These are phyloP conservation scores for Hypsibius dujardini DNA, from an alignment of 1,140 invertebrate genomes.

Conservation along the genomic window DNA sequence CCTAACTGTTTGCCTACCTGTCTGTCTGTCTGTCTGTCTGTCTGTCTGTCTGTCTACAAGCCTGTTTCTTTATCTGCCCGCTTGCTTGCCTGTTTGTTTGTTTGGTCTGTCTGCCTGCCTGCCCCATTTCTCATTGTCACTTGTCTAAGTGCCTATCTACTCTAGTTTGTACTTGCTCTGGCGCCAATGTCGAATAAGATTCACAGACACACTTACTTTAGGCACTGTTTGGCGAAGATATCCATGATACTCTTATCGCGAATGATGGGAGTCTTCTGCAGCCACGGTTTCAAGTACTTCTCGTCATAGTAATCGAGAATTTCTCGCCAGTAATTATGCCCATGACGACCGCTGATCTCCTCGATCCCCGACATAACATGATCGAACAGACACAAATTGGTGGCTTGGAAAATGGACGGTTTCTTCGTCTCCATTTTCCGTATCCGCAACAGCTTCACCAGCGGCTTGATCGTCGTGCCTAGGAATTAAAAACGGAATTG, in stretches of 20 bases:
- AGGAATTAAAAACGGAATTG: too few species aligned
- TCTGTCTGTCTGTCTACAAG: too few species aligned
- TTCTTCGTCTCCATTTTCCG: slow-evolving; percentile 43
- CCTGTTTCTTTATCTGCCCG: too few species aligned
- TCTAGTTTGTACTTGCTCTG: too few species aligned
- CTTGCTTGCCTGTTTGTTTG: too few species aligned
- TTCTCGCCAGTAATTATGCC: slow-evolving; percentile 37
- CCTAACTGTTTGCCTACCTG: too few species aligned
- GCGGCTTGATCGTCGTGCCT: slow-evolving; percentile 89
- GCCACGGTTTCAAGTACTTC: slow-evolving; percentile 35
- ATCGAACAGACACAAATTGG: slow-evolving; percentile 31
- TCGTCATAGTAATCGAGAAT: slow-evolving; percentile 35
- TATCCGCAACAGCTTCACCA: slow-evolving; percentile 85
- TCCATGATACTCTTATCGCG: slow-evolving; percentile 27
- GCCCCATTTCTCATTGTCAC: too few species aligned
- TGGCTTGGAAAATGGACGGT: slow-evolving; percentile 24
- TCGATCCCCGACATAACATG: slow-evolving; percentile 42
- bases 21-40: too few species aligned
- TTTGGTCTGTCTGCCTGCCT: too few species aligned
- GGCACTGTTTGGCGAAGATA: slow-evolving; percentile 13
- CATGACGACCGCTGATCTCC: slow-evolving; percentile 38
- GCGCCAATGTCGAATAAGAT: too few species aligned
- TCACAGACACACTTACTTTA: neutral
- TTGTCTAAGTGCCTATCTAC: too few species aligned
- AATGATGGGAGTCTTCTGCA: slow-evolving; percentile 29